These are phyloP conservation scores for Battus philenor DNA, from an alignment of 1,140 invertebrate species.

Conservation along the genomic window DNA sequence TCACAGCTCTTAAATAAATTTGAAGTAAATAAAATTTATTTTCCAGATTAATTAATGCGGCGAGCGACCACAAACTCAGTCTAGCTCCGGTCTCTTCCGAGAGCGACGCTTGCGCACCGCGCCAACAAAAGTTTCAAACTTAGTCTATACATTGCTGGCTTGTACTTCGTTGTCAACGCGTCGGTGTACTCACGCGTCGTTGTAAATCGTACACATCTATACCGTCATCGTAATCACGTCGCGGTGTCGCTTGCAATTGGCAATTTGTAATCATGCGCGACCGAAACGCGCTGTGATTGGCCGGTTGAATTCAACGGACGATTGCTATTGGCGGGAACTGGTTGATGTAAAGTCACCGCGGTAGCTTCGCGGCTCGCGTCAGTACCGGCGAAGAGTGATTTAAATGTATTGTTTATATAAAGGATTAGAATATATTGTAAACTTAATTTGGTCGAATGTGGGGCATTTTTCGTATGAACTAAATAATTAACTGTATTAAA, in stretches of 20 bases:
- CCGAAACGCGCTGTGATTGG: conserved; percentile 8
- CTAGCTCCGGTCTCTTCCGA: conserved; percentile 1
- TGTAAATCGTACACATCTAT: conserved; percentile 13
- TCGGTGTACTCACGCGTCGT: conserved; percentile 11
- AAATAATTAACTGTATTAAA: too few relatives aligned
- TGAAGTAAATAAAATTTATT: too few relatives aligned
- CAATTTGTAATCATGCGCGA: not conserved
- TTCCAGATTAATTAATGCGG: too few relatives aligned
- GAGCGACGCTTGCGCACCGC: conserved; percentile 22
- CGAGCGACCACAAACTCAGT: conserved; percentile 11
- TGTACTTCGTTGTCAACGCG: conserved; percentile 30
- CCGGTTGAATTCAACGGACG: conserved; percentile 10
- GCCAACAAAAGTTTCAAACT: conserved; percentile 11
- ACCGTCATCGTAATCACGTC: not conserved
- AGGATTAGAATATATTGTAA: conserved; percentile 28
- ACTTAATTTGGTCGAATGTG: conserved; percentile 19
- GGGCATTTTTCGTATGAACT: conserved; percentile 23
- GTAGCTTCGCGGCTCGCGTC: conserved; percentile 4
- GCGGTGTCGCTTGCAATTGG: conserved; percentile 11
- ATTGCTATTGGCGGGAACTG: conserved; percentile 2
- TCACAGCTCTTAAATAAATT: too few relatives aligned
- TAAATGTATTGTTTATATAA: conserved; percentile 30
- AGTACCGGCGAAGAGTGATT: conserved; percentile 26
- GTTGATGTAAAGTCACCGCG: not conserved
- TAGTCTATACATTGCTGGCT: conserved; percentile 33